Evolutionary conservation across 2,888 invertebrate species (phyloP), one percentile per base, ranked within the genome.

Genomic region (Tridacna crocea): DNA sequence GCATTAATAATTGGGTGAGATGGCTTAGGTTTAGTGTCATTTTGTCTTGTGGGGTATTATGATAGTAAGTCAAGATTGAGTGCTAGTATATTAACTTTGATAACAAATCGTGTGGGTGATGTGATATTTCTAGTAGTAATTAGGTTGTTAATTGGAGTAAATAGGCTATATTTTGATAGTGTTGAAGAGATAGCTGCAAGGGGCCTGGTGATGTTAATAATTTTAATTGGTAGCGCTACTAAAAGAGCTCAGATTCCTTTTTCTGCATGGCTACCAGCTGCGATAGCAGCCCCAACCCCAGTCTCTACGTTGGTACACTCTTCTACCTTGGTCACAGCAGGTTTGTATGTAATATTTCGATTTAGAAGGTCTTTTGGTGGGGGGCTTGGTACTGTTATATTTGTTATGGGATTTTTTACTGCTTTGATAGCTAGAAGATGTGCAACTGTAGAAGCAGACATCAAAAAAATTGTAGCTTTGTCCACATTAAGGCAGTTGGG

Each of bases 181-280:
- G 82, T 78, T 60, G 22, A 61, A 0, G 58, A 68, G n/a, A 36
- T n/a, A 24, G 70, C 66, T 11, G 22, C 47, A 0, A n/a, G 51
- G 51, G 3, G 27, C 8, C 13, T 19, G 1, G 61, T 66, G 10
- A 0, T 26, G n/a, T 15, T 24, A 0, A 79, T 94, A 79, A 75
- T 95, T 60, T 77, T 95, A 61, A 74, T 95, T 26, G 96, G 96
- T 0, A 95, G 96, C 75, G 96, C 97, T 95, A 97, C 97, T 82
- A 97, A 97, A 94, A 97, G 97, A 88, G 97, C 97, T 92, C 97
- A 97, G 94, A 96, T 97, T 95, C 97, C 97, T 70, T 97, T 97
- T 96, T 96, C 96, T 84, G 96, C 96, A 68, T 97, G 97, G 90
- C 94, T 97, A 72, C 97, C 97, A 0, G 96, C 96, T 0, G 97